Percentiles rank a stretch among this genome's conserved stretches.
Evolutionary conservation across 1,140 invertebrate genomes (phyloP).

Genomic region (Lepidurus apus): DNA sequence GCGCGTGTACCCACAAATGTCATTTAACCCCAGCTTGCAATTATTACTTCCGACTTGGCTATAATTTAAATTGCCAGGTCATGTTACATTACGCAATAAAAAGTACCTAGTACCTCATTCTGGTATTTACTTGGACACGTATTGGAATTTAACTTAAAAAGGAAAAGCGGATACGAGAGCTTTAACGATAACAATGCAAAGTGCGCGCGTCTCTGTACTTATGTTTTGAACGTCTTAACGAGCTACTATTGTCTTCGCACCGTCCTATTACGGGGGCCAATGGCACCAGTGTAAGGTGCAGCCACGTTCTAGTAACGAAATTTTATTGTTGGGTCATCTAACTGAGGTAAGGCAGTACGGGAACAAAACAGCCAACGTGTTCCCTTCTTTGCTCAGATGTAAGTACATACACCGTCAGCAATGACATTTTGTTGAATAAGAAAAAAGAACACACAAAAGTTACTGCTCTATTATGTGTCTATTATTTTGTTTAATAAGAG

Average conservation of each 20-base stretch:
- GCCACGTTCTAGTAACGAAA: no score
- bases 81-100: background rate
- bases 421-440: no score
- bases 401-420: no score
- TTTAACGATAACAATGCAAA: background rate
- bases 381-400: background rate
- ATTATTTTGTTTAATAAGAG: background rate
- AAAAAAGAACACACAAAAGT: no score
- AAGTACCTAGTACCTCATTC: background rate
- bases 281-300: background rate
- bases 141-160: background rate
- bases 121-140: background rate
- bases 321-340: background rate
- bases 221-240: background rate
- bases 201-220: background rate
- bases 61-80: background rate
- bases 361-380: background rate
- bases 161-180: background rate
- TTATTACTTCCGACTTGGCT: background rate
- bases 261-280: background rate
- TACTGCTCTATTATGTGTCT: background rate
- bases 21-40: background rate
- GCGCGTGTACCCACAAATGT: background rate
- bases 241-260: background rate
- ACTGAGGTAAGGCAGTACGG: background rate